Base-by-base conservation (phyloP, 2,888 invertebrate genomes). In the Tuberolachnus salignus region DNA sequence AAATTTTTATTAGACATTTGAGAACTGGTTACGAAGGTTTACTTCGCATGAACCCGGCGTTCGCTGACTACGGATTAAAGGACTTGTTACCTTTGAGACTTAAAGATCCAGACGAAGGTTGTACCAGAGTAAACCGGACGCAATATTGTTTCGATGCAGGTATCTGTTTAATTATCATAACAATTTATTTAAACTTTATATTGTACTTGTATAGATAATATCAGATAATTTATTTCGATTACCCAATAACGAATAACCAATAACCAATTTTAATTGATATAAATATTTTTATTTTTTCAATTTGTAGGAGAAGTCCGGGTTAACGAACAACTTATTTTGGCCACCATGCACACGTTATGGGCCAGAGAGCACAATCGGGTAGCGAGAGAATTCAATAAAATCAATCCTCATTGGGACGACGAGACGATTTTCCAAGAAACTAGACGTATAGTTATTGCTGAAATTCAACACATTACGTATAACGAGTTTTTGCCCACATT, bases 401-500 rank as follows among this genome's bases (percentile, higher is more conserved):
- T 96, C 9, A 96, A 97, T 86, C 94, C 94, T 0, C 94, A 94
- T 85, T 96, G 95, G 96, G 94, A 95, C 84, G 95, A 96, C 84
- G 96, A 96, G 86, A 95, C 92, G 0, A 86, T 95, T 0, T 96
- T 91, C 88, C 95, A 96, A 85, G 95, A 95, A 87, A 87, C 94
- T 0, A 88, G 95, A 82, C 89, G 94, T 70, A 93, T 95, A 83
- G 92, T 92, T 83, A 92, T 95, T 81, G 95, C 94, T 8, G 91
- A 92, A 85, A 92, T 95, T 80, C 95, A 95, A 84, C 95, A 95
- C 84, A 91, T 95, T 80, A 94, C 95, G 0, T 95, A 90, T 86
- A 95, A 95, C 84, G 95, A 95, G 86, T 95, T 95, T 86, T 86
- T 95, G 83, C 95, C 95, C 14, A 94, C 95, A 83, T 86, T 95